Percentiles rank a stretch among this genome's conserved stretches.
Conservation (phyloP, 2,888 invertebrate genomes). For the Tanaodytes sp. region DNA sequence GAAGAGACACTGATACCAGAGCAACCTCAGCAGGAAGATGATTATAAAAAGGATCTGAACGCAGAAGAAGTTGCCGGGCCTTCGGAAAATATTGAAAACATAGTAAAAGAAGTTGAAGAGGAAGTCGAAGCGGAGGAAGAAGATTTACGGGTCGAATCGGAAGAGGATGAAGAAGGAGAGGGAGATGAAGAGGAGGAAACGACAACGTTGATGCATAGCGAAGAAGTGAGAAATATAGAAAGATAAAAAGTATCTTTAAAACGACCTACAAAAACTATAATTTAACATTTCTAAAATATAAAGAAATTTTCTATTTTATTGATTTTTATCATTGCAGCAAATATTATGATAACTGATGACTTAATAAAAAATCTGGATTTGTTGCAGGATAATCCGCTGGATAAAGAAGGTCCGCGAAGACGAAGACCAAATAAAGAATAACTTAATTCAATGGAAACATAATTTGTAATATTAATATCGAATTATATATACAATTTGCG, state of each 20-base stretch:
- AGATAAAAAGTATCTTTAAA: neutral
- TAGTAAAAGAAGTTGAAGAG: neutral
- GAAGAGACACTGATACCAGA: no score
- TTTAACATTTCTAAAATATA: neutral
- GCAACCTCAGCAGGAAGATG: no score
- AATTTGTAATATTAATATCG: slow-evolving; percentile 17
- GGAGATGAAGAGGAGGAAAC: slow-evolving; percentile 33
- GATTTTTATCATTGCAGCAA: no score
- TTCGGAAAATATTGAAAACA: slow-evolving; percentile 59
- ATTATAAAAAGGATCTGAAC: slow-evolving; percentile 77
- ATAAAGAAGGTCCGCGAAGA: slow-evolving; percentile 69
- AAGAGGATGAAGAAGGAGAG: slow-evolving; percentile 26
- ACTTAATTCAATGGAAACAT: slow-evolving; percentile 54
- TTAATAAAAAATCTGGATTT: no score
- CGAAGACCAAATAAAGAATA: slow-evolving; percentile 71
- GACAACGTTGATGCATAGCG: slow-evolving; percentile 57
- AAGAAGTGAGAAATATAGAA: slow-evolving; percentile 60
- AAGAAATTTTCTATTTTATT: no score
- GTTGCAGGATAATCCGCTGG: slow-evolving; percentile 59
- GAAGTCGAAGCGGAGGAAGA: slow-evolving; percentile 56
- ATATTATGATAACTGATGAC: no score
- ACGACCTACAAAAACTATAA: neutral
- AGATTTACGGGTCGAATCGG: slow-evolving; percentile 48
- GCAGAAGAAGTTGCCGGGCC: slow-evolving; percentile 70
- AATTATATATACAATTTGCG: no score